These are phyloP conservation scores for Myioborus melanocephalus DNA, from an alignment of 2,797 vertebrate genomes.

Conservation along the genomic window DNA sequence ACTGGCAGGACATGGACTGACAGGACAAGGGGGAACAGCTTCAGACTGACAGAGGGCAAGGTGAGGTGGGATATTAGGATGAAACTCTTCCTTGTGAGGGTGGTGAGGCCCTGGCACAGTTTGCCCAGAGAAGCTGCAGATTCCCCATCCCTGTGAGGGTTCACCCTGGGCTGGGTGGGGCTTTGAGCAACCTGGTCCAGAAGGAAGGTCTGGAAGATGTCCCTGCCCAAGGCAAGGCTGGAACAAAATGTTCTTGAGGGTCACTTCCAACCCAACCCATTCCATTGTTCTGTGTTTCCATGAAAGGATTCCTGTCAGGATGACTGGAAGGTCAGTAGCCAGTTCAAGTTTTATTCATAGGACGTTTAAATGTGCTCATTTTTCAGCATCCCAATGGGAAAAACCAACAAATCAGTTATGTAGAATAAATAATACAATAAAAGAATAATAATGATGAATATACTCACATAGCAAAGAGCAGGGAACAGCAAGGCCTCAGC, in stretches of 20 bases:
- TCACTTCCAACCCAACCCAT: neutral
- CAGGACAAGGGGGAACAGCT: neutral
- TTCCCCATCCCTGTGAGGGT: neutral
- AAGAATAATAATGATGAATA: neutral
- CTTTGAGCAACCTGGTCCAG: neutral
- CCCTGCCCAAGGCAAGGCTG: neutral
- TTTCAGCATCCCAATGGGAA: neutral
- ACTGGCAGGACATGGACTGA: neutral
- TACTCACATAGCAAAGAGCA: neutral
- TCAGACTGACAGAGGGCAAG: neutral
- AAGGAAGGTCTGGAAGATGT: neutral
- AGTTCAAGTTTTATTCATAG: neutral
- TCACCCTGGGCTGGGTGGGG: neutral
- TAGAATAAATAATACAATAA: neutral
- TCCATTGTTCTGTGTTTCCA: neutral
- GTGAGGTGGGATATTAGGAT: neutral
- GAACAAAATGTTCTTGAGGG: neutral
- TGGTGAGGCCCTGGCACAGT: neutral
- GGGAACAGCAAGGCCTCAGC: neutral
- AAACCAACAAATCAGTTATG: neutral
- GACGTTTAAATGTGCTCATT: slow-evolving; percentile 2
- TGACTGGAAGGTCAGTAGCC: neutral
- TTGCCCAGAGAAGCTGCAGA: neutral
- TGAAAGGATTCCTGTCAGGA: neutral
- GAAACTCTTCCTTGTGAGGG: neutral